A percentile compares a stretch with the other conserved stretches of the same genome.
These are phyloP conservation scores for Platyscapa corneri DNA, from an alignment of 1,140 invertebrate species.

Conservation along the genomic window DNA sequence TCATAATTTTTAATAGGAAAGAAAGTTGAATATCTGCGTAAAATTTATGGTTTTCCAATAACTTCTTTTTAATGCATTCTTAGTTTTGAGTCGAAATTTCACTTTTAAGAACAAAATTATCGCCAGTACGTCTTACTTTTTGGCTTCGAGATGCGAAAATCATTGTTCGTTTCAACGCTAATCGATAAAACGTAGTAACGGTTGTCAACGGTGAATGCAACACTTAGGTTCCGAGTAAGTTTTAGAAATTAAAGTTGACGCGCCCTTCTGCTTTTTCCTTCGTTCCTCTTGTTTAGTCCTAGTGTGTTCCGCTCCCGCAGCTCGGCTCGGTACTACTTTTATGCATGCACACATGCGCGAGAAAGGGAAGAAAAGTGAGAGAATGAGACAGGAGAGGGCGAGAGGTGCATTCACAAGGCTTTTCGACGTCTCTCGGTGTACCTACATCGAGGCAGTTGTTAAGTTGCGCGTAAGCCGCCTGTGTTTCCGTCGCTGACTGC, in stretches of 20 bases:
- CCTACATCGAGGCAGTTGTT: neutral
- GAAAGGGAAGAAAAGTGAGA: constrained; percentile 5
- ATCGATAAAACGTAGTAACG: no score
- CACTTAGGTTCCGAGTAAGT: no score
- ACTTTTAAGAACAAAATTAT: no score
- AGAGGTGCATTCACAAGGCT: neutral
- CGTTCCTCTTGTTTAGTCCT: constrained; percentile 14
- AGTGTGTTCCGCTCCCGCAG: constrained; percentile 7
- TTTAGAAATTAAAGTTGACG: constrained; percentile 6
- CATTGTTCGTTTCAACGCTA: no score
- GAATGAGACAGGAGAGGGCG: neutral
- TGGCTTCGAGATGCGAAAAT: no score
- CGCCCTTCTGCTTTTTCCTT: neutral
- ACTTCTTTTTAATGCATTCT: no score
- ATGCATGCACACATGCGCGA: neutral
- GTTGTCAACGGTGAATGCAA: no score
- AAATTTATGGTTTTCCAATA: no score
- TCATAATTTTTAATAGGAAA: no score
- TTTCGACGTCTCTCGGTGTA: neutral
- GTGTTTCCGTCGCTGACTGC: neutral
- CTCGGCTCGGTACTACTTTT: neutral
- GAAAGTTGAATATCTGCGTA: no score
- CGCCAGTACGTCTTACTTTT: no score
- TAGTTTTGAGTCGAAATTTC: no score
- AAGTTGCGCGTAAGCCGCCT: neutral